These are phyloP conservation scores for Empidonax alnorum DNA, from an alignment of 2,113 vertebrate species.

Conservation along the genomic window DNA sequence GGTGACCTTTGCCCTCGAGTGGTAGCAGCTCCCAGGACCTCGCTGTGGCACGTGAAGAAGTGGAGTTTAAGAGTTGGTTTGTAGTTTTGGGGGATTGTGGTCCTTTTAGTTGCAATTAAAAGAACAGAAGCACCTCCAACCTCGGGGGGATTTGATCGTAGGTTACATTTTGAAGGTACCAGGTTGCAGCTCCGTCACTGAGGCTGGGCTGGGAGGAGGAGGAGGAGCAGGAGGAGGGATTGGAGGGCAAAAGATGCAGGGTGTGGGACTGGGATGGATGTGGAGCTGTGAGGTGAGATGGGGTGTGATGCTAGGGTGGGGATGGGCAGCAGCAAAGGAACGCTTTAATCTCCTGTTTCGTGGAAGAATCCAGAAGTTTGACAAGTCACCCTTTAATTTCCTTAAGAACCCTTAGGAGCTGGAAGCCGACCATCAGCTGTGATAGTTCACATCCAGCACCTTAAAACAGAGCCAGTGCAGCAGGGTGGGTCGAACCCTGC, in stretches of 20 bases:
- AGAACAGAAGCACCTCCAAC: background rate
- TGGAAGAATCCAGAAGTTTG: background rate
- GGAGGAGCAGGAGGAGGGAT: background rate
- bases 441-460: background rate
- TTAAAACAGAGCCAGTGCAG: background rate
- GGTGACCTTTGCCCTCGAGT: background rate
- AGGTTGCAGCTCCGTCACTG: background rate
- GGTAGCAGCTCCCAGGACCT: background rate
- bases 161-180: background rate
- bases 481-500: background rate
- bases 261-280: background rate
- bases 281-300: background rate
- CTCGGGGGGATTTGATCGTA: background rate
- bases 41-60: rapidly evolving
- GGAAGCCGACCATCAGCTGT: background rate
- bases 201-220: background rate
- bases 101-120: background rate
- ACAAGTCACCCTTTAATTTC: background rate
- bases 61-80: background rate
- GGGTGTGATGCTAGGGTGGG: rapidly evolving
- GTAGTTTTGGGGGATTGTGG: background rate
- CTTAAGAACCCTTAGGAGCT: background rate
- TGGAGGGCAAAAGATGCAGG: background rate
- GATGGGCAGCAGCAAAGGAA: background rate
- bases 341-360: background rate